These are phyloP conservation scores for Drosophila pullipes DNA, from an alignment of 2,888 invertebrate genomes.

Conservation along the genomic window DNA sequence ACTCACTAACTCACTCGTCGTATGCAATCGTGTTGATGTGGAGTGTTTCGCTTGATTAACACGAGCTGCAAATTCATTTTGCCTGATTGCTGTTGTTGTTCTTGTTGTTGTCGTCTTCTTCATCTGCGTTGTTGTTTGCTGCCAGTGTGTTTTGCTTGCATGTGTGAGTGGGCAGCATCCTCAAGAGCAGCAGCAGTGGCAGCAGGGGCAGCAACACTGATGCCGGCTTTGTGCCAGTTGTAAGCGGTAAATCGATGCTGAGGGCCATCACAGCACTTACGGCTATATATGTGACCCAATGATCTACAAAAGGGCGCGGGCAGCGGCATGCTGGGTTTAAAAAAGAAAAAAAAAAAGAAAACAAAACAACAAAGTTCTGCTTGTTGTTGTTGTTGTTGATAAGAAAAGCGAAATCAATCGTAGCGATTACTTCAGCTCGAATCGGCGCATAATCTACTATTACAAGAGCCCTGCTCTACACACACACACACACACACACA, in stretches of 20 bases:
- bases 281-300: slow-evolving; percentile 64
- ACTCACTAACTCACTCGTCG: not conserved
- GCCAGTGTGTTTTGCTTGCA: slow-evolving; percentile 3
- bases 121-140: slow-evolving; percentile 22
- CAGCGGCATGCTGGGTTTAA: slow-evolving; percentile 25
- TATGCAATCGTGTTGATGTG: slow-evolving; percentile 41
- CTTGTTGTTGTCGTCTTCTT: slow-evolving; percentile 53
- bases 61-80: slow-evolving; percentile 82
- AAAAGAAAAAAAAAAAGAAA: not conserved
- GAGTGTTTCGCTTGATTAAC: slow-evolving; percentile 73
- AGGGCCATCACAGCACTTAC: slow-evolving; percentile 54
- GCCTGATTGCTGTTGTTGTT: slow-evolving; percentile 54
- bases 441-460: slow-evolving; percentile 47
- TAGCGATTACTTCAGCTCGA: slow-evolving; percentile 47
- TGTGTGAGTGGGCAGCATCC: slow-evolving; percentile 38
- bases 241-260: slow-evolving; percentile 74
- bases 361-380: not conserved
- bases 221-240: slow-evolving; percentile 65
- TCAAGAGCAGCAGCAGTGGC: slow-evolving; percentile 9
- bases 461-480: slow-evolving; percentile 39
- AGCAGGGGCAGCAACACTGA: slow-evolving; percentile 6
- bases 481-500: slow-evolving; percentile 28
- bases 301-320: slow-evolving; percentile 75
- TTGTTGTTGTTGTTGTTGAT: slow-evolving; percentile 23
- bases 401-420: slow-evolving; percentile 69